Base-by-base conservation (phyloP, 2,113 vertebrate species). In the Bungarus multicinctus region DNA sequence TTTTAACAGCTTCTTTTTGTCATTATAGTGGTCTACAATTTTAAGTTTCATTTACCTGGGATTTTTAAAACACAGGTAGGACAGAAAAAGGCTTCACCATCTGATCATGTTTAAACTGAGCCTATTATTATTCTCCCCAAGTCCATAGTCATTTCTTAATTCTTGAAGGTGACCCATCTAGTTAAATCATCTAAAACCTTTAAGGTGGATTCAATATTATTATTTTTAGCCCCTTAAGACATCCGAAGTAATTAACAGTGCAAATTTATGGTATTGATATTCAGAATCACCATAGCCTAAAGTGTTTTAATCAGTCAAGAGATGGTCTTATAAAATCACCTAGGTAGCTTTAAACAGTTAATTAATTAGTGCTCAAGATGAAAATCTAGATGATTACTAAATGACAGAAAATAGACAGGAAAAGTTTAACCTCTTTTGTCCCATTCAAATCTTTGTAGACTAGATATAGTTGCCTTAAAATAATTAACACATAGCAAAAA, bases 191-290 rank as follows among this genome's bases (percentile, higher is more conserved):
- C 86, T 91, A 93, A 95, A 96, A 57, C 5, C 85, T 27, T 88
- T 85, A 85, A 95, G 95, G 90, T 9, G 88, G 52, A 69, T 20
- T 92, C 92, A 96, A 85, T 0, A 0, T 93, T 94, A 94, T 23
- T 85, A 85, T 47, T 88, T 85, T 94, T 69, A 91, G 81, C n/a
- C 91, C 55, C 86, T 93, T 95, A 94, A 92, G 93, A 90, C 54
- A 91, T 9, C 91, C 11, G 90, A 95, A 95, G 3, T 87, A 45
- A 60, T 87, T 87, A 87, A 91, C 30, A 87, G 55, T 34, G 30
- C 55, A 91, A 52, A 64, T 47, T 58, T 91, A 64, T 91, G 45
- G 23, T 8, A 50, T 4, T 87, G 57, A 30, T 87, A 27, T 30
- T 60, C 43, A 87, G 81, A 58, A 58, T 30, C 18, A 87, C 12